Evolutionary conservation across 2,113 vertebrate genomes (phyloP), one percentile per base, ranked within the genome.

Genomic region (Megaptera novaeangliae): DNA sequence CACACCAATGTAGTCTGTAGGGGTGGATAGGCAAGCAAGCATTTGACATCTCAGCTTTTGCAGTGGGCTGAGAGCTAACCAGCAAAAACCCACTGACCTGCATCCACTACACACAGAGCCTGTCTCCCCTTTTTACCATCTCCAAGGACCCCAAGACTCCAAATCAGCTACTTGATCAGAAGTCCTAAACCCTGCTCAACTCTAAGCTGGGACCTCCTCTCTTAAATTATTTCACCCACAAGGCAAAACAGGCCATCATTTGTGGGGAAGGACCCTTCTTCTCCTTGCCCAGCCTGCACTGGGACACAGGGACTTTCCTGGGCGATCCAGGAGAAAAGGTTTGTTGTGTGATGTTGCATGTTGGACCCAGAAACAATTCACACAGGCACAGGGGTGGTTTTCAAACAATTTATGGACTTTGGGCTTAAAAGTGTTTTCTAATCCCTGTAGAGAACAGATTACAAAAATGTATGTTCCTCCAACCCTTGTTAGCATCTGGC

Each of bases 371-470:
- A 74, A 68, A 81, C 29, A 84, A 68, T 52, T 77, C 85, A 75
- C 55, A 72, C n/a, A 44, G n/a, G 27, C 46, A 78, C 36, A 6
- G 25, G 21, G 52, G 68, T 78, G 64, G 44, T 21, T 97, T 95
- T 91, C 36, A 86, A 95, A 84, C 39, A 88, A 88, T 80, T 39
- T 84, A 59, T 27, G 34, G 69, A 39, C 18, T 84, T 86, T 5
- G 25, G 41, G 72, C 63, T 96, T 78, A n/a, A 49, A 96, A 66
- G 75, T 71, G 34, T 83, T 87, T 95, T 94, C 94, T 55, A 82
- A 25, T 59, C 52, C 21, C 75, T 39, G 11, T n/a, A 89, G 57
- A 96, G 36, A 5, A n/a, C 31, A 59, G 44, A 66, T 72, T 82
- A 25, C 69, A 94, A 63, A 63, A 82, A 82, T 44, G 27, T 39